Base-by-base conservation (phyloP, 53 echinoderm and acorn worm genomes). In the Temnopleurus reevesii region DNA sequence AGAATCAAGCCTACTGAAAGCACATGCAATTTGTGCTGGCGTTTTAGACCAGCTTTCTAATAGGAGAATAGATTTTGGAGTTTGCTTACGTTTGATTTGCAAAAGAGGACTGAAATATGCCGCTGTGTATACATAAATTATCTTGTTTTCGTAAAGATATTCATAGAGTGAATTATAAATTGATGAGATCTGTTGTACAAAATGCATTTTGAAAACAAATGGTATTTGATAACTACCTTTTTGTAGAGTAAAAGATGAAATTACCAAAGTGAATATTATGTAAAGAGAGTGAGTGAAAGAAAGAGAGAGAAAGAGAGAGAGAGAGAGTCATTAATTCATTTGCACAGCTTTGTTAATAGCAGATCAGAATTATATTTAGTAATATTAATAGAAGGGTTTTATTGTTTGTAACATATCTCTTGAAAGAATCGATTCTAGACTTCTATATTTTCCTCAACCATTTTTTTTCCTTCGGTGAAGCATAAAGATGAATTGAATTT, bases 21-120 rank as follows among this genome's bases (percentile, higher is more conserved):
- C 71, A 71, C 71, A 27, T 46, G 29, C 15, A 43, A 49, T 19
- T 79, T 79, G 29, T 44, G 79, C 79, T 79, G 46, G 79, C 49
- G 24, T 46, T n/a, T 6, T 29, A 79, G 47, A 47, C 79, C 49
- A 47, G 79, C 27, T 79, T 6, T 3, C 41, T 19, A 79, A 46
- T 0, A 24, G 5, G 24, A 77, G 28, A 47, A 47, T 17, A 79
- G 23, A 77, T 45, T 12, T 6, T 13, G 71, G 79, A 79, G 13
- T 85, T 85, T 85, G 85, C 60, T 85, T 60, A 43, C 36, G 12
- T 59, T 85, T 59, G 85, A 60, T 85, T 85, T 85, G 85, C 85
- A 87, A 86, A 86, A 87, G 88, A 87, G 88, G 88, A 87, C 88
- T 87, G 88, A 87, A 87, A 87, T 87, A 87, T 66, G 71, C 88